Base-by-base conservation (phyloP, 1,140 invertebrate species). In the Coelopa frigida region DNA sequence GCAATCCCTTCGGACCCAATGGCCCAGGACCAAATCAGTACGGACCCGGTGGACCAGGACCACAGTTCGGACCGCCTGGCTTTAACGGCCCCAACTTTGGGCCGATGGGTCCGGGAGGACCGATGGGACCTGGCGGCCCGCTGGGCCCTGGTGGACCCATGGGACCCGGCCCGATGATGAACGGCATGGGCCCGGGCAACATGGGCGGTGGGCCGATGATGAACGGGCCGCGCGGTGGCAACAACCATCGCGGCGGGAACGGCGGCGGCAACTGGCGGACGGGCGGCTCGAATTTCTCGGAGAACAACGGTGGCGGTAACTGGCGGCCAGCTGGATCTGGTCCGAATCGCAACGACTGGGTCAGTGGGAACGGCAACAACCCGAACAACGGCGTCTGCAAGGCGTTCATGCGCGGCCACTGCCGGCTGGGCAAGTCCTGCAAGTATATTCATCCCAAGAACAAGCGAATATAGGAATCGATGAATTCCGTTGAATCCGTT, bases 391-490 rank as follows among this genome's bases (percentile, higher is more conserved):
- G 78, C 42, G 58, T 85, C 11, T 89, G 85, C 62, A 80, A 83
- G 58, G 83, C 86, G 57, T 86, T 87, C 56, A 79, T 82, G 57
- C 82, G 83, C 56, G 85, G 85, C 2, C 84, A 78, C 48, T 89
- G 86, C 68, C 71, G 84, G 43, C 77, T 84, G 57, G 82, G 83
- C 15, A 83, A 85, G 46, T 83, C 82, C 53, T 89, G 86, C 65
- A 77, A 81, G 38, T 88, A 82, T 62, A 69, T 87, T 52, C 85
- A 88, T 73, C 83, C 83, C 18, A 79, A 79, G 48, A 78, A 78
- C 12, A 82, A 82, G 42, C 53, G 59, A 24, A 51, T 66, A 58
- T 67, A 66, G 60, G 53, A 67, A 29, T 56, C 42, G 44, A 38
- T 52, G 46, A 59, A 65, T 58, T 62, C 57, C 59, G 60, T 58